Evolutionary conservation across 2,113 vertebrate genomes (phyloP), one percentile per base, ranked within the genome.

Genomic region (Microcebus murinus): DNA sequence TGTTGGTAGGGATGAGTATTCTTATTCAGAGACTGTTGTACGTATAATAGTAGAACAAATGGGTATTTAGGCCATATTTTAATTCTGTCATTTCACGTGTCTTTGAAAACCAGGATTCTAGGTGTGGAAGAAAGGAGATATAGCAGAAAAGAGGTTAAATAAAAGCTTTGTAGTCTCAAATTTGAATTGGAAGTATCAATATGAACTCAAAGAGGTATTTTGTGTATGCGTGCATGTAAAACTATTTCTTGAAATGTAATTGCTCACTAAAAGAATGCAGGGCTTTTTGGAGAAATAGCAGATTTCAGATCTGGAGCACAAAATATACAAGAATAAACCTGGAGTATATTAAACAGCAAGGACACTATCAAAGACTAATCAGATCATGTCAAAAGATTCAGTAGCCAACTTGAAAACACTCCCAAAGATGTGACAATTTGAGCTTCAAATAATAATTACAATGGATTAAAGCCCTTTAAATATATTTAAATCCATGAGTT

Each of bases 341-440:
- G 25, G 48, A 85, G 34, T 80, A 80, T 71, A 80, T 87, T 23
- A 42, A 31, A 68, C 70, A 71, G 42, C 17, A 63, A 67, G 42
- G 55, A 36, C 39, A 23, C 39, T 68, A 42, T 85, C 55, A 77
- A 61, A 42, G 63, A 29, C 55, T 76, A 76, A 67, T 92, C 10
- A 39, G 74, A 45, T 76, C 21, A n/a, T 59, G 57, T 74, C 80
- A 52, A 50, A 90, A 48, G 59, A 76, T 68, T 57, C 17, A 34
- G 50, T 18, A 82, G 74, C 50, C 57, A 74, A 52, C 57, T 92
- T 92, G 39, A 96, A 91, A 71, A 74, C 86, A 90, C 67, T 93
- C 29, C 52, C 29, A 61, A 55, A 76, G 48, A 61, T 52, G 23
- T 68, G 27, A 73, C 13, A 25, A 4, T 73, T 79, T 83, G 82